phyloP scores from a whole-genome alignment of 1,140 invertebrate genomes.

The Andricus grossulariae region DNA sequence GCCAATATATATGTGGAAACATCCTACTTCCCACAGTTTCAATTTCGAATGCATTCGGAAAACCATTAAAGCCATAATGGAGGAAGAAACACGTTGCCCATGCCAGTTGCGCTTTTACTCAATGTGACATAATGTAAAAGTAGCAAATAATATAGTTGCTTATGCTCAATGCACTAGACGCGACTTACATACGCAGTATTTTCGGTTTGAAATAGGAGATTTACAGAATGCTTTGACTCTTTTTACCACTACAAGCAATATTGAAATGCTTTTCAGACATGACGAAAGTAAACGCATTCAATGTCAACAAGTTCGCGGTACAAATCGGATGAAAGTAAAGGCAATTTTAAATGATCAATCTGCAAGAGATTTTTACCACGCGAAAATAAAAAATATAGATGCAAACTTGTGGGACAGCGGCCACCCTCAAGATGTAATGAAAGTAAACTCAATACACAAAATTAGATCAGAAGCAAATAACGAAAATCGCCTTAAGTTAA shows the following conservation, averaged over 20 bases:
- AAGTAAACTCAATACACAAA: neutral
- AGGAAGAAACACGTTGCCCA: neutral
- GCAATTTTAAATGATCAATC: neutral
- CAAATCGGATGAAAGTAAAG: neutral
- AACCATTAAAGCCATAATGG: neutral
- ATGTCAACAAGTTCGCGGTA: neutral
- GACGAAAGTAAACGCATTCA: neutral
- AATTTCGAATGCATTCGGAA: neutral
- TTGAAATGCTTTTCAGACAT: neutral
- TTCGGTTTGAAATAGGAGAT: neutral
- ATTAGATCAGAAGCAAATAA: constrained; percentile 1
- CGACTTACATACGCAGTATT: neutral
- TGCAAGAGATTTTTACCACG: neutral
- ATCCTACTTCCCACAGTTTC: neutral
- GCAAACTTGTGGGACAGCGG: neutral
- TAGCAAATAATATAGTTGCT: neutral
- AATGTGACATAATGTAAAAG: neutral
- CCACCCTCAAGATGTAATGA: neutral
- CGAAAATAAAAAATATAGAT: neutral
- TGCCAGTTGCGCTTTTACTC: neutral
- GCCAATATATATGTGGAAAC: neutral
- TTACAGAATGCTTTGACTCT: neutral
- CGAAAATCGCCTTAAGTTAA: neutral
- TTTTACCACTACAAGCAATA: neutral
- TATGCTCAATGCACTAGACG: neutral